phyloP scores from a whole-genome alignment of 2,113 vertebrate genomes.

The Acinonyx jubatus region DNA sequence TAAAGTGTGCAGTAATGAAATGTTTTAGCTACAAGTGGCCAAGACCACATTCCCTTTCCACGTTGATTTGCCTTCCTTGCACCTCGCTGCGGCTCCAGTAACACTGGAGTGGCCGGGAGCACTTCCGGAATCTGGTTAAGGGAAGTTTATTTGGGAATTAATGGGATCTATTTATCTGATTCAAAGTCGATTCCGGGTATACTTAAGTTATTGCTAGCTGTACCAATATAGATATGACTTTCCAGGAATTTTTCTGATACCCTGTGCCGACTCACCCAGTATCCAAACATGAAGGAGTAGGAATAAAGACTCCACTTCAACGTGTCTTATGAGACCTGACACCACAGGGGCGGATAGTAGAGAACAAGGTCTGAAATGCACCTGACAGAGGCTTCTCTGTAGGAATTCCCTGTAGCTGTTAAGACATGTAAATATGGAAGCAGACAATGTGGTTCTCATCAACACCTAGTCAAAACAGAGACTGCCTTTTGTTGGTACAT shows the following conservation, averaged over 20 bases:
- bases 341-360: rapidly evolving
- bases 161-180: neutral
- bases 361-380: neutral
- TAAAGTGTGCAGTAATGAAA: neutral
- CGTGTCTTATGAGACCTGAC: neutral
- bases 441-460: neutral
- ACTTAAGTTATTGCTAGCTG: neutral
- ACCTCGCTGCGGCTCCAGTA: neutral
- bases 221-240: neutral
- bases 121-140: neutral
- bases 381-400: neutral
- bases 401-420: neutral
- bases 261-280: neutral
- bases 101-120: neutral
- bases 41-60: neutral
- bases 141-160: neutral
- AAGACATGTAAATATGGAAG: neutral
- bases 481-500: neutral
- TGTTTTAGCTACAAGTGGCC: neutral
- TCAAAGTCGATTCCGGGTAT: neutral
- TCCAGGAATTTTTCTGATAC: neutral
- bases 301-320: neutral
- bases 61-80: neutral
- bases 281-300: neutral
- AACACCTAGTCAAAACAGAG: slow-evolving; percentile 19